Base-by-base conservation (phyloP, 2,113 vertebrate genomes). In the Eleginops maclovinus region DNA sequence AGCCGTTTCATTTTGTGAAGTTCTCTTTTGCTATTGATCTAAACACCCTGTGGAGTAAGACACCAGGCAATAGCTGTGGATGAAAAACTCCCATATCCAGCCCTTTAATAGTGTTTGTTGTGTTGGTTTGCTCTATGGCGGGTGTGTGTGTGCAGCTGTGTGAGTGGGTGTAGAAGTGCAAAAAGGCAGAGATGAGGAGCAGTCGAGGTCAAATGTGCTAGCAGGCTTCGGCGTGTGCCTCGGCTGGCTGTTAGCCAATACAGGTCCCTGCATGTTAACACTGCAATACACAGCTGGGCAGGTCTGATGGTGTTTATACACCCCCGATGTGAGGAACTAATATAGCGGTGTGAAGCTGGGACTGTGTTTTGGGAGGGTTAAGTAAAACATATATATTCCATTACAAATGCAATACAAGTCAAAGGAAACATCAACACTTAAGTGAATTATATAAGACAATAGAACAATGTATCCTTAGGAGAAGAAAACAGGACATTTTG, bases 211-310 rank as follows among this genome's bases (percentile, higher is more conserved):
- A 79, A 59, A 75, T 59, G 63, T 24, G 62, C 1, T 16, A 11
- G 80, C 50, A 47, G 44, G 78, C 68, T 70, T 71, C 61, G 54
- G 51, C 58, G 63, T 83, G 74, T 81, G 82, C 61, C 70, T 67
- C 26, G 0, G 1, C 60, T 80, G 78, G 79, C 36, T 51, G 17
- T 36, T 21, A 4, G 66, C 84, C 81, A 77, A 16, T 51, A 36
- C 81, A 76, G 77, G 79, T 66, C 73, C 62, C 55, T 73, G 77
- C 86, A 36, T 74, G 87, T 72, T 75, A 72, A 77, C 28, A 46
- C 17, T 24, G 63, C 59, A 36, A 4, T 14, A 40, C 28, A 67
- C 54, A 68, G 56, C 59, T 28, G 72, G 51, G 62, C 73, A 66
- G 21, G 26, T 62, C 28, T 71, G 63, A 22, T 5, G 17, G 44